Evolutionary conservation across 1,140 invertebrate genomes (phyloP), one percentile per base, ranked within the genome.

Genomic region (Drosophila pallidifrons): DNA sequence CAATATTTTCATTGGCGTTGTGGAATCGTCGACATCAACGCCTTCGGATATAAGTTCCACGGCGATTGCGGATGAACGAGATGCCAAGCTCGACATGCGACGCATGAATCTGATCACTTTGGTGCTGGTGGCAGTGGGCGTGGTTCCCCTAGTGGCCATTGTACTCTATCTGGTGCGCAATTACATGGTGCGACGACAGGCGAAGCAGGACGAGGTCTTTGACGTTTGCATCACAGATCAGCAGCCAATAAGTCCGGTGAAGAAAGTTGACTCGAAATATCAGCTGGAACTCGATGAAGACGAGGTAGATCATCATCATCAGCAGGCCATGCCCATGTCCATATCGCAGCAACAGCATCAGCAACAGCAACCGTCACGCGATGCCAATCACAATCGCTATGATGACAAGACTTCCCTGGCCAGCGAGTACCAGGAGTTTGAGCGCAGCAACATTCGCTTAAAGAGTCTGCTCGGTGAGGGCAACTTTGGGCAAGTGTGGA

Each of bases 401-500:
- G 90, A 91, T 25, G 91, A 92, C 35, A 91, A 92, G 41, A 75
- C 73, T 3, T 92, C 89, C 5, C 54, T 92, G 59, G 75, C 85
- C 45, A 92, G 91, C 46, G 86, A 91, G 94, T 89, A 63, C 82
- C 97, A 96, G 95, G 96, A 97, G 85, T 96, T 97, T 77, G 95
- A 96, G 3, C 93, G 96, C 82, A 95, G 95, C 75, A 96, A 96
- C 87, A 93, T 98, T n/a, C 94, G 96, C 43, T 92, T 97, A 32
- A 96, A 97, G 82, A 96, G 96, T 38, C 93, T 97, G 32, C 93
- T 97, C 6, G 97, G 96, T 5, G 95, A 96, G 93, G 96, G 96
- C 35, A 97, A 97, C 91, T 97, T 98, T 91, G 96, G 97, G 30
- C 96, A 96, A 94, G 96, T 97, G 20, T 96, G 96, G 96, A 97